phyloP scores from a whole-genome alignment of 2,888 invertebrate genomes.

The Torymus tubicola region DNA sequence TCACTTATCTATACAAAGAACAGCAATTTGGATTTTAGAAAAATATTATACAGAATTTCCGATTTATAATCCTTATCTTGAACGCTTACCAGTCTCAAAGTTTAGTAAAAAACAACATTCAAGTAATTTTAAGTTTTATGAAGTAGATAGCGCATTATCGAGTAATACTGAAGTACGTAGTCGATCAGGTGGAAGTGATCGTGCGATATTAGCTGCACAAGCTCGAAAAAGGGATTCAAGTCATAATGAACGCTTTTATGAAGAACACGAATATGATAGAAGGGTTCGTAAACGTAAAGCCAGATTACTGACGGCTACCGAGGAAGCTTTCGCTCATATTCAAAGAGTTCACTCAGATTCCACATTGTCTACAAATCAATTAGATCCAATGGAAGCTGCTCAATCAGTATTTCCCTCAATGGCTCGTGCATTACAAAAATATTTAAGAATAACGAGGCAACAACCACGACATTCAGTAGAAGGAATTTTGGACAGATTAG shows the following conservation, averaged over 20 bases:
- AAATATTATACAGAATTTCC: slow-evolving; percentile 96
- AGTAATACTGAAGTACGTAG: slow-evolving; percentile 83
- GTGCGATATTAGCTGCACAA: slow-evolving; percentile 79
- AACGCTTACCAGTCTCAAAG: slow-evolving; percentile 91
- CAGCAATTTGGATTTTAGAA: slow-evolving; percentile 95
- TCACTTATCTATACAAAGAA: slow-evolving; percentile 94
- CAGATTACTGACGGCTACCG: slow-evolving; percentile 93
- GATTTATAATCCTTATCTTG: slow-evolving; percentile 97
- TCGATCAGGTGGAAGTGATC: slow-evolving; percentile 69
- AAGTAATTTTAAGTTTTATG: slow-evolving; percentile 96
- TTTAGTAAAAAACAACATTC: slow-evolving; percentile 83
- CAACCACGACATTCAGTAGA: slow-evolving; percentile 97
- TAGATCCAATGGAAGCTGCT: slow-evolving; percentile 97
- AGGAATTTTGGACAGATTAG: slow-evolving; percentile 92
- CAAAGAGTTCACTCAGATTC: slow-evolving; percentile 86
- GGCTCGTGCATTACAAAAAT: slow-evolving; percentile 97
- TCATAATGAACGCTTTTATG: slow-evolving; percentile 98
- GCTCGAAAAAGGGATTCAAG: slow-evolving; percentile 92
- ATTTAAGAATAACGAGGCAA: slow-evolving; percentile 94
- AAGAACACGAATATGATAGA: slow-evolving; percentile 97
- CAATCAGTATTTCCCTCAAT: slow-evolving; percentile 98
- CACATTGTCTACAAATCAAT: slow-evolving; percentile 83
- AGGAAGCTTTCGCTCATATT: slow-evolving; percentile 98
- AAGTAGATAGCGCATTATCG: slow-evolving; percentile 90
- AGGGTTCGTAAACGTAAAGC: slow-evolving; percentile 94